Percentiles rank a stretch among this genome's conserved stretches.
Evolutionary conservation across 2,113 vertebrate species (phyloP).

Genomic region (Gymnocephalus cernua): DNA sequence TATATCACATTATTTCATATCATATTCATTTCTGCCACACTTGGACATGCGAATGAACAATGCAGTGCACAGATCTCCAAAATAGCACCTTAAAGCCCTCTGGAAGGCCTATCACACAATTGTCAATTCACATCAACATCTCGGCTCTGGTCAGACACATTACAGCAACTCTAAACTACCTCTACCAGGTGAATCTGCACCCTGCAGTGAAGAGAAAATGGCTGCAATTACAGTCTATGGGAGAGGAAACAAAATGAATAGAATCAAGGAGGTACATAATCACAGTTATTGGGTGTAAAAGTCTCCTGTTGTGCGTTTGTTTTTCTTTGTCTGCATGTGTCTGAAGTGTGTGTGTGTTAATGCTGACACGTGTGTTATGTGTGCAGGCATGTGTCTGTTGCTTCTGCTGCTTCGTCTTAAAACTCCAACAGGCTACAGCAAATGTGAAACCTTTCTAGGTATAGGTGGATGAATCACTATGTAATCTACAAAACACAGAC

Average conservation of each 20-base stretch:
- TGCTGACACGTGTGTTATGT: not conserved
- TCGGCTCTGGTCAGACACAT: not conserved
- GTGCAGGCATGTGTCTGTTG: not conserved
- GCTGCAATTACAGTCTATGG: slow-evolving; percentile 33
- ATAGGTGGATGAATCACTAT: not conserved
- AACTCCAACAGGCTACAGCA: not conserved
- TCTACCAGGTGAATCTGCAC: slow-evolving; percentile 26
- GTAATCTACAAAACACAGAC: not conserved
- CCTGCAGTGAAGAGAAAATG: slow-evolving; percentile 27
- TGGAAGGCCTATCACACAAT: not conserved
- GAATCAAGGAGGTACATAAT: too few species aligned
- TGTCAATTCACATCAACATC: slow-evolving; percentile 3
- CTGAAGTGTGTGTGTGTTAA: not conserved
- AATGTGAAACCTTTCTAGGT: not conserved
- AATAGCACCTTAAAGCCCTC: not conserved
- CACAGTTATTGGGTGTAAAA: not conserved
- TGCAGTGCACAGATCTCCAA: not conserved
- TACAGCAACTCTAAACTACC: slow-evolving; percentile 25
- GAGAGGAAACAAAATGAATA: too few species aligned
- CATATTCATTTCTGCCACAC: too few species aligned
- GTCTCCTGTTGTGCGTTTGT: not conserved
- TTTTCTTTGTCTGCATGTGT: not conserved
- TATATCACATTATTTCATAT: not conserved
- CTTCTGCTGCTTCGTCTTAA: not conserved
- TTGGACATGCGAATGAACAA: not conserved